Evolutionary conservation across 2,797 vertebrate species (phyloP).

Genomic region (Lepus townsendii): DNA sequence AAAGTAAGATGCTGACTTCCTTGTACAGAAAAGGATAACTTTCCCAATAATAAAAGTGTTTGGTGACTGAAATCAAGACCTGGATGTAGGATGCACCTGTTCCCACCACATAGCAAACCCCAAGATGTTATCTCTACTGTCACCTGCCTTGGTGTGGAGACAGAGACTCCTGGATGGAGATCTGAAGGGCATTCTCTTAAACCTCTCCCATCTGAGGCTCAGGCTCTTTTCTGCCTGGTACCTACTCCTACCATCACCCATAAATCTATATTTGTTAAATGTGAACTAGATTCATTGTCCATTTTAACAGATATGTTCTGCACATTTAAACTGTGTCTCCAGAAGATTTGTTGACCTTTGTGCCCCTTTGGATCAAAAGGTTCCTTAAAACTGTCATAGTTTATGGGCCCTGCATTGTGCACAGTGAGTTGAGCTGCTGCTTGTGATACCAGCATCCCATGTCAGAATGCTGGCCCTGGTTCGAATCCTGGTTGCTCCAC

Average conservation of each 20-base stretch:
- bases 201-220: background rate
- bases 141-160: background rate
- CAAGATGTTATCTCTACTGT: background rate
- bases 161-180: too few species aligned
- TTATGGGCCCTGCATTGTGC: too few species aligned
- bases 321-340: background rate
- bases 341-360: background rate
- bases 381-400: too few species aligned
- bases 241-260: background rate
- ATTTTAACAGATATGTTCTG: too few species aligned
- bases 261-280: background rate
- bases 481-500: too few species aligned
- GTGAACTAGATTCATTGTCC: background rate
- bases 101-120: background rate
- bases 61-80: slow-evolving; percentile 39
- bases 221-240: background rate
- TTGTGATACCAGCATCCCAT: too few species aligned
- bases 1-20: slow-evolving; percentile 66
- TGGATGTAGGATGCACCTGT: slow-evolving; percentile 50
- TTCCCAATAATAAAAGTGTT: slow-evolving; percentile 63
- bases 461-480: too few species aligned
- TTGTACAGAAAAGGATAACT: slow-evolving; percentile 59
- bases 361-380: background rate
- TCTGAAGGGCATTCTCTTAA: background rate
- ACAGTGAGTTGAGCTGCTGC: too few species aligned